These are phyloP conservation scores for Salvator merianae DNA, from an alignment of 2,113 vertebrate species.

Conservation along the genomic window DNA sequence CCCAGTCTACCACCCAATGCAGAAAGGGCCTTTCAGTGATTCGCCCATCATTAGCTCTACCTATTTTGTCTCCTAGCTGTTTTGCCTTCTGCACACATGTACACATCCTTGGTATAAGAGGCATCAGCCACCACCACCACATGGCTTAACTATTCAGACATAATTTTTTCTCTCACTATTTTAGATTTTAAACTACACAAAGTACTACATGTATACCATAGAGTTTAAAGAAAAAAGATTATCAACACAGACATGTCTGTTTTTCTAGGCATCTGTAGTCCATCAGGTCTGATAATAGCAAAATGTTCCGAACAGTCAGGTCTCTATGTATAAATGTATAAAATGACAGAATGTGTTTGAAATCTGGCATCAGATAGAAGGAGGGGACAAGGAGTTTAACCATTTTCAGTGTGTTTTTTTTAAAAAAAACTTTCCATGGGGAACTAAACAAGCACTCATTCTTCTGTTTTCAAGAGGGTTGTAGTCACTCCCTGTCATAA, in stretches of 20 bases:
- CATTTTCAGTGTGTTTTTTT: neutral
- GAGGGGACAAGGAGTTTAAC: neutral
- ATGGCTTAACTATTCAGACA: neutral
- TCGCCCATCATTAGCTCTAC: too few relatives aligned
- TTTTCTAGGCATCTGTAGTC: neutral
- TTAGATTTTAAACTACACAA: neutral
- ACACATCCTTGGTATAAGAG: too few relatives aligned
- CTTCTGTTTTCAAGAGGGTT: neutral
- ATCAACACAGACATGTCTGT: neutral
- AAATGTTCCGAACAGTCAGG: neutral
- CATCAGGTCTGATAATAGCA: neutral
- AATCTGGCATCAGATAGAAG: neutral
- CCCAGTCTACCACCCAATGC: too few relatives aligned
- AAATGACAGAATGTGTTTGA: slow-evolving; percentile 34
- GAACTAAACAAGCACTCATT: neutral
- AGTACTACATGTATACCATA: neutral
- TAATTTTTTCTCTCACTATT: neutral
- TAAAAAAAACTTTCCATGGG: neutral
- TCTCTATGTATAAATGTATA: slow-evolving; percentile 4
- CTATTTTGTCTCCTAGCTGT: too few relatives aligned
- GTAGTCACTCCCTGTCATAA: neutral
- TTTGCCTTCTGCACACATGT: too few relatives aligned
- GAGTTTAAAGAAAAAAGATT: neutral
- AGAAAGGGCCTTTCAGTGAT: too few relatives aligned
- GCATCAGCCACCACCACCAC: too few relatives aligned